Base-by-base conservation (phyloP, 2,113 vertebrate species). In the Alligator mississippiensis region DNA sequence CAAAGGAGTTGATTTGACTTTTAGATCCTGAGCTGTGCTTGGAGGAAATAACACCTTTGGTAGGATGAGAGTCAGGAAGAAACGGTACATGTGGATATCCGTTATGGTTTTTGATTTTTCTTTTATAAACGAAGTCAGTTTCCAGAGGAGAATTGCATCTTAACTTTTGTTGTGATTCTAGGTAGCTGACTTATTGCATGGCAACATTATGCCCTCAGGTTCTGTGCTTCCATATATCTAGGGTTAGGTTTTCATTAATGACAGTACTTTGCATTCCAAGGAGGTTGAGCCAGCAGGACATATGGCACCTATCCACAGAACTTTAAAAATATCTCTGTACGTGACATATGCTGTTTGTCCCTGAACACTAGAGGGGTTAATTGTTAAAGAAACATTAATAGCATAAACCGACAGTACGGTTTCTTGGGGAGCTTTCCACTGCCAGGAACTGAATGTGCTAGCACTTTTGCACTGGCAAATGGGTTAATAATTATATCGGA, bases 401-500 rank as follows among this genome's bases (percentile, higher is more conserved):
- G 90, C 85, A 63, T 90, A 96, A 97, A 94, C 92, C 91, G 84
- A 81, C 90, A 90, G 34, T 62, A 80, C 82, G 93, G 83, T 80
- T 24, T 83, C 68, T 57, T 30, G 54, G 87, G 76, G 54, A 19
- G 16, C 79, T 93, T 90, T 96, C 91, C 88, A 92, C 94, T 97
- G 95, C 60, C 79, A 96, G 76, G 57, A 88, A 72, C 59, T 77
- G 79, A 89, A 92, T 96, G 91, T 92, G 93, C 88, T 90, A 81
- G 95, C 75, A 96, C 89, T 94, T 85, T 87, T 92, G 95, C 93
- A 95, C 87, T 97, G 89, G 90, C 84, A 96, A 96, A 98, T 95
- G 94, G 97, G 97, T 98, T 98, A 98, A 98, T 97, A 97, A 97
- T 97, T 94, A 95, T 95, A 97, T 97, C 90, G 95, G 95, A 98